A percentile compares a stretch with the other conserved stretches of the same genome.
These are phyloP conservation scores for Remorina albescens DNA, from an alignment of 2,797 vertebrate species.

Conservation along the genomic window DNA sequence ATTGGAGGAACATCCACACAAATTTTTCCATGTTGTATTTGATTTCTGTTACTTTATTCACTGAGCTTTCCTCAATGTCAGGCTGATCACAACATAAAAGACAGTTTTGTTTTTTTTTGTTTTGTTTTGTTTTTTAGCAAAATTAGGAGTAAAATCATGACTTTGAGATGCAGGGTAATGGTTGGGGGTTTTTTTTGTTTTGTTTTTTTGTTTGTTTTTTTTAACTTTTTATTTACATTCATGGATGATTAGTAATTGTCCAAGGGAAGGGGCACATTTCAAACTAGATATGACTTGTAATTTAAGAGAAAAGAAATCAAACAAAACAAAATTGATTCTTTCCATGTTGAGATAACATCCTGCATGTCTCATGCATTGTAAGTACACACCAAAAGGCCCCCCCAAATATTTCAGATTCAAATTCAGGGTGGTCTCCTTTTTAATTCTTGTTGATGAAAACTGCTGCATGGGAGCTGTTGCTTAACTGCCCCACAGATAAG, in stretches of 20 bases:
- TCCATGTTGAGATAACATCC: constrained; percentile 42
- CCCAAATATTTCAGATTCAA: constrained; percentile 40
- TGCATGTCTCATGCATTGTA: constrained; percentile 48
- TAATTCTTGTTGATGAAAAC: constrained; percentile 37
- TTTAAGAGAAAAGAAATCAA: background rate
- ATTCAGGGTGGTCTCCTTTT: constrained; percentile 48
- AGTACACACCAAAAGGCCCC: constrained; percentile 55
- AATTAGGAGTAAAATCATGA: constrained; percentile 32
- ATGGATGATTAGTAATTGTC: constrained; percentile 48
- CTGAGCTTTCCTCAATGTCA: constrained; percentile 47
- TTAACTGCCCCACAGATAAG: constrained; percentile 34
- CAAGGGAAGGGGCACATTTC: constrained; percentile 39
- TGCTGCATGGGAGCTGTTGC: constrained; percentile 21
- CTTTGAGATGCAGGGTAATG: constrained; percentile 53
- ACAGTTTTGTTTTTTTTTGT: constrained; percentile 17
- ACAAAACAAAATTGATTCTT: background rate
- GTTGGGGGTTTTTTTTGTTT: constrained; percentile 5
- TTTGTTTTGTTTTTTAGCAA: constrained; percentile 52
- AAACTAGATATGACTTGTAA: constrained; percentile 35
- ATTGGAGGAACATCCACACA: constrained; percentile 56
- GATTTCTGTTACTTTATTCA: constrained; percentile 46
- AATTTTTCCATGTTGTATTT: constrained; percentile 61
- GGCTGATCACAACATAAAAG: constrained; percentile 43
- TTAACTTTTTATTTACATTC: constrained; percentile 47
- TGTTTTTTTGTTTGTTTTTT: constrained; percentile 17